Conservation (phyloP, 2,797 vertebrate species). For the Esox masquinongy region DNA sequence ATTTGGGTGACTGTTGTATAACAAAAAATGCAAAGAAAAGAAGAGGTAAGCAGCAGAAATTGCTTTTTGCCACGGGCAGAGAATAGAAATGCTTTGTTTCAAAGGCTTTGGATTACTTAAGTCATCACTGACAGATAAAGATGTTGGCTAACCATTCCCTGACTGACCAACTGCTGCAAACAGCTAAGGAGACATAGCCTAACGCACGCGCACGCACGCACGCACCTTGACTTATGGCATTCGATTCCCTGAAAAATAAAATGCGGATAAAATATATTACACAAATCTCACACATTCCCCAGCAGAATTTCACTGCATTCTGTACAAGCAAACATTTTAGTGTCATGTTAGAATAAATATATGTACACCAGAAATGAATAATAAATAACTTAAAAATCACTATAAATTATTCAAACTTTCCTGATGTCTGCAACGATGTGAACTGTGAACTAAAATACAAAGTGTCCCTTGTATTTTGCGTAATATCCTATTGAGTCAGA, state of each 20-base stretch:
- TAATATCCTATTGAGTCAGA: neutral
- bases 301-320: slow-evolving; percentile 80
- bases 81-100: neutral
- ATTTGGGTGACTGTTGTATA: neutral
- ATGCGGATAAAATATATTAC: slow-evolving; percentile 19
- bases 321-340: slow-evolving; percentile 83
- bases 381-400: slow-evolving; percentile 82
- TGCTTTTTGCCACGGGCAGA: neutral
- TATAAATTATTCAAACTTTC: slow-evolving; percentile 73
- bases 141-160: neutral
- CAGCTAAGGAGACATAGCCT: slow-evolving; percentile 37
- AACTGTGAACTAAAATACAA: slow-evolving; percentile 8
- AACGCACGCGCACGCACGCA: neutral
- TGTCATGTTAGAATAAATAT: slow-evolving; percentile 89
- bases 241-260: slow-evolving; percentile 34
- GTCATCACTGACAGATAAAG: neutral
- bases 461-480: slow-evolving; percentile 3
- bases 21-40: neutral
- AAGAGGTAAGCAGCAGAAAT: neutral
- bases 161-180: neutral
- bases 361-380: slow-evolving; percentile 77
- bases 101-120: slow-evolving; percentile 2
- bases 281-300: slow-evolving; percentile 54
- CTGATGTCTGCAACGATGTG: slow-evolving; percentile 1
- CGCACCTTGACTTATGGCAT: neutral